Percentiles rank a stretch among this genome's conserved stretches.
phyloP scores from a whole-genome alignment of 2,113 vertebrate species.

The Microcebus tavaratra region DNA sequence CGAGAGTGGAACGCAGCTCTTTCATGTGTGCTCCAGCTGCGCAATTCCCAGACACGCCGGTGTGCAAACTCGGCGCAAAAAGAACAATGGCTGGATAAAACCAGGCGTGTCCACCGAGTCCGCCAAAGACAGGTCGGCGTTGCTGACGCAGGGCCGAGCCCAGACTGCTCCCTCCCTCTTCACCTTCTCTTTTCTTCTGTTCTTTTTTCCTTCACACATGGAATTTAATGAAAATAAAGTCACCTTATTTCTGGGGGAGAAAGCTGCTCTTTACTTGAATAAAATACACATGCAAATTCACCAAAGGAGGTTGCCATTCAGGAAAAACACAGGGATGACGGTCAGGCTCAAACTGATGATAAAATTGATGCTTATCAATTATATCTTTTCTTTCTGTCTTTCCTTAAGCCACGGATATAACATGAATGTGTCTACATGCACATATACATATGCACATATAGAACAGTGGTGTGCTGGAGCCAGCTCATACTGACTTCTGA shows the following conservation, averaged over 20 bases:
- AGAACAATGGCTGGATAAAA: constrained; percentile 88
- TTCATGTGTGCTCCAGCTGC: constrained; percentile 90
- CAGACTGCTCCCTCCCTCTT: not conserved
- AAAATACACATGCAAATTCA: constrained; percentile 38
- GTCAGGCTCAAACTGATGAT: not conserved
- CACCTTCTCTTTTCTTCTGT: not conserved
- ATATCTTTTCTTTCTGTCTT: not conserved
- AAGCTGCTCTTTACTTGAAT: constrained; percentile 12
- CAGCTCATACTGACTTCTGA: not conserved
- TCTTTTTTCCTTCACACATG: constrained; percentile 27
- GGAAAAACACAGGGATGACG: not conserved
- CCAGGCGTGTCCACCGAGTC: constrained; percentile 79
- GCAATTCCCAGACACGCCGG: constrained; percentile 86
- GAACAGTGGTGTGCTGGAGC: not conserved
- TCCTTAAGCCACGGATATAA: rapidly evolving
- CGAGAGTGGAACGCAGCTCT: constrained; percentile 89
- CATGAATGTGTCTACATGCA: rapidly evolving
- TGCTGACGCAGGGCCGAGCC: constrained; percentile 37
- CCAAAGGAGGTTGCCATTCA: constrained; percentile 51
- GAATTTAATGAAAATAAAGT: constrained; percentile 78
- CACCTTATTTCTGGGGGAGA: constrained; percentile 36
- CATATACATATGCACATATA: rapidly evolving
- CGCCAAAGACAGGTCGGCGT: constrained; percentile 72
- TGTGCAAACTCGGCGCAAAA: constrained; percentile 84
- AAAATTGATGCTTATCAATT: not conserved